These are phyloP conservation scores for Prionchulus punctatus DNA, from an alignment of 2,888 invertebrate genomes.

Conservation along the genomic window DNA sequence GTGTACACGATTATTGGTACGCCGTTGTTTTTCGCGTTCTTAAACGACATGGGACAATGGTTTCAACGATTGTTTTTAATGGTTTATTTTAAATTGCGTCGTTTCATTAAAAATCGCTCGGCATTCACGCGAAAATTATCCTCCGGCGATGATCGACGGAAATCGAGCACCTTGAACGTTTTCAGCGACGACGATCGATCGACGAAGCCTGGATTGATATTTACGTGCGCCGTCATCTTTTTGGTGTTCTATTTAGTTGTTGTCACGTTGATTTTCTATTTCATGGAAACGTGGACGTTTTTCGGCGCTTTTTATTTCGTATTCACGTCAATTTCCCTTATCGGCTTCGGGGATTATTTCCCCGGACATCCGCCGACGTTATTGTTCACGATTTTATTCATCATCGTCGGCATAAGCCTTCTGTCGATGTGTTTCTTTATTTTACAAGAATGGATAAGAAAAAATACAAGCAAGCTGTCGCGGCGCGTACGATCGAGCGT, in stretches of 20 bases:
- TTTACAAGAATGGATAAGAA: slow-evolving; percentile 5
- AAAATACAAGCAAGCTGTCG: not conserved
- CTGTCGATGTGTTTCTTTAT: slow-evolving; percentile 11
- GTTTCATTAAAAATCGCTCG: not conserved
- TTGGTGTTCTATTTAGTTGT: not conserved
- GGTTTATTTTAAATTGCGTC: not conserved
- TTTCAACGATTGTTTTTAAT: not conserved
- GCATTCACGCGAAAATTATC: not conserved
- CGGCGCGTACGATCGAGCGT: not conserved
- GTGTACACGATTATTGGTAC: slow-evolving; percentile 2
- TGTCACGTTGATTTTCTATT: not conserved
- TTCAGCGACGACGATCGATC: not conserved
- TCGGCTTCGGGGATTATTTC: slow-evolving; percentile 45
- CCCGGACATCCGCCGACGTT: not conserved
- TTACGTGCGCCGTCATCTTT: not conserved
- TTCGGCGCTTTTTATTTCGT: slow-evolving; percentile 84
- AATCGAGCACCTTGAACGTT: not conserved
- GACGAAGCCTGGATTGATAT: not conserved
- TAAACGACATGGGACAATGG: slow-evolving; percentile 8
- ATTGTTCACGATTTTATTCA: not conserved
- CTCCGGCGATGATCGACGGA: too few relatives aligned
- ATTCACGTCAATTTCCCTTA: slow-evolving; percentile 83
- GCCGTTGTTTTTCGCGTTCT: slow-evolving; percentile 5
- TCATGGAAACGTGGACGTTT: slow-evolving; percentile 54
- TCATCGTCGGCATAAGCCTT: not conserved